Evolutionary conservation across 2,113 vertebrate genomes (phyloP).

Genomic region (Phyllostomus hastatus): DNA sequence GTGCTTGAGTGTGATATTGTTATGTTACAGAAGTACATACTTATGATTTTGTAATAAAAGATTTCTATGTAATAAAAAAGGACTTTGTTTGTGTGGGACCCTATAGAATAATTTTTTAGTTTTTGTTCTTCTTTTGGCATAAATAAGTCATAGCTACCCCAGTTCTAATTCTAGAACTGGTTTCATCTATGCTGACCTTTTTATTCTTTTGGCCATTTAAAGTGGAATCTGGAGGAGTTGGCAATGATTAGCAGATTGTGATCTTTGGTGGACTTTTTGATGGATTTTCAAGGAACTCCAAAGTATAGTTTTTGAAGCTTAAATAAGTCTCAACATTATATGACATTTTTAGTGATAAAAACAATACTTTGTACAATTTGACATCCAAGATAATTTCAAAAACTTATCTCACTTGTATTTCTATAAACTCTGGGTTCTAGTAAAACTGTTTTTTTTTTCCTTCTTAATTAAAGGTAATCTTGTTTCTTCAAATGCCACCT

Average conservation of each 20-base stretch:
- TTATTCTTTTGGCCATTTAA: neutral
- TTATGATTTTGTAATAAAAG: too few relatives aligned
- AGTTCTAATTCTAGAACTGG: neutral
- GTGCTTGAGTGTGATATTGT: too few relatives aligned
- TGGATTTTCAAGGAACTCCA: neutral
- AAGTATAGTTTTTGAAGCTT: neutral
- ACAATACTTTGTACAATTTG: neutral
- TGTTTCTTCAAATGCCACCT: neutral
- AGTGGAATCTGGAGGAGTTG: neutral
- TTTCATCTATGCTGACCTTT: neutral
- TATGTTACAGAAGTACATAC: too few relatives aligned
- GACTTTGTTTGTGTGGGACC: too few relatives aligned
- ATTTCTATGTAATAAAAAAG: too few relatives aligned
- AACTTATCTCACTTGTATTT: neutral
- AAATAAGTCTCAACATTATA: neutral
- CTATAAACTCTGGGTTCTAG: neutral
- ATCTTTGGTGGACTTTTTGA: neutral
- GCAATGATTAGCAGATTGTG: neutral
- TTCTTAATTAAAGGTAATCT: neutral
- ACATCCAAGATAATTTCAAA: neutral
- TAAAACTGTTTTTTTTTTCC: neutral
- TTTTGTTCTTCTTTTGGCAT: neutral
- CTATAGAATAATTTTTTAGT: neutral
- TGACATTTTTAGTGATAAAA: neutral
- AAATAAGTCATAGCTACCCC: neutral